Evolutionary conservation across 2,888 invertebrate genomes (phyloP), one percentile per base, ranked within the genome.

Genomic region (Pseudococcus jackbeardsleyi): DNA sequence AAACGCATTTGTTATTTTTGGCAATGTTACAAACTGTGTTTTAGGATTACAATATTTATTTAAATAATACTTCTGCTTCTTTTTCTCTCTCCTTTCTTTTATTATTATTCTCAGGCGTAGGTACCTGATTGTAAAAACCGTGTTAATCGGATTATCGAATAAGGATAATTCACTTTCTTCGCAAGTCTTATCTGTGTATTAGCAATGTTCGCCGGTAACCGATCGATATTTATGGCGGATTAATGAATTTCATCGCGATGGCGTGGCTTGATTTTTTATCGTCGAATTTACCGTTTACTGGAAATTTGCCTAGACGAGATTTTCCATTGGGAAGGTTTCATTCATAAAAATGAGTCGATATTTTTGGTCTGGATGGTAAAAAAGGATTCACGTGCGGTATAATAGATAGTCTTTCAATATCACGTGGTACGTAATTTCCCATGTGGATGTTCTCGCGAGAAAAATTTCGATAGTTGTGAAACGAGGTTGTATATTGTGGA

Each of bases 1-100:
- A 82, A 82, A 82, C 79, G 79, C 79, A 82, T 82, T 82, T 82
- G 79, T 82, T 82, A 82, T 82, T 82, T 82, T 82, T 82, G 79
- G 79, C 79, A 82, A 82, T 46, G 79, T 82, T 82, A 82, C 79
- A 82, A 82, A 46, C 46, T 46, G 46, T 46, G 79, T 82, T 42
- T 82, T 82, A 82, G 79, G 39, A 46, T 82, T 82, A 82, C 79
- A 82, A 82, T 82, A 82, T 82, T 82, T 82, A 82, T 82, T 82
- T 82, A 82, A 82, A 82, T 82, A 82, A 82, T 82, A 82, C 79
- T 82, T 15, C 64, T 42, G 7, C 42, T 42, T 42, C 42, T 42
- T 42, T 64, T 64, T 9, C 22, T 64, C 26, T 1, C 26, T 64
- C 22, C 19, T 7, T 64, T 22, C 19, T 42, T 5, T 82, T 82